Evolutionary conservation across 2,113 vertebrate species (phyloP).

Genomic region (Cephalopholis sonnerati): DNA sequence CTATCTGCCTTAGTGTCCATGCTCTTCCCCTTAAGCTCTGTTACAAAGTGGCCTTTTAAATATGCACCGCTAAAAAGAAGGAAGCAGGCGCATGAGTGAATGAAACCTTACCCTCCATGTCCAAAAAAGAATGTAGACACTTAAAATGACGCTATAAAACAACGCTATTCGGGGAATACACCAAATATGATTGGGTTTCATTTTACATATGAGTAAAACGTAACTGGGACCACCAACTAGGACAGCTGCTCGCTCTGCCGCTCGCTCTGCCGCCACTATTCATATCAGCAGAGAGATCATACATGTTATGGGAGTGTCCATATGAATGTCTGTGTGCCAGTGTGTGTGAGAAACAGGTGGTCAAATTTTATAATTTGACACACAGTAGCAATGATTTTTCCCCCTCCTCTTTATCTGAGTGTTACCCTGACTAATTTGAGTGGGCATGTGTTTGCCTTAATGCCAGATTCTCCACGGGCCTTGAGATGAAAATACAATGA

Average conservation of each 20-base stretch:
- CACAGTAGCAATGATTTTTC: slow-evolving; percentile 68
- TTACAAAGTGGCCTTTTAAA: slow-evolving; percentile 44
- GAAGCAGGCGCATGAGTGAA: slow-evolving; percentile 38
- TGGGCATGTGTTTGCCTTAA: slow-evolving; percentile 65
- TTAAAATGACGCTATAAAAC: slow-evolving; percentile 63
- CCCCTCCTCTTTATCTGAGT: slow-evolving; percentile 29
- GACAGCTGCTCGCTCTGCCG: slow-evolving; percentile 66
- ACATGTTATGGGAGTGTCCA: slow-evolving; percentile 19
- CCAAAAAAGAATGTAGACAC: slow-evolving; percentile 59
- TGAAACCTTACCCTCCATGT: slow-evolving; percentile 49
- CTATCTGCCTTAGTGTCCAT: slow-evolving; percentile 3
- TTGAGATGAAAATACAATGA: slow-evolving; percentile 58
- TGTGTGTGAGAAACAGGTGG: slow-evolving; percentile 70
- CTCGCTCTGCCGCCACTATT: slow-evolving; percentile 5
- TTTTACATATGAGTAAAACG: slow-evolving; percentile 67
- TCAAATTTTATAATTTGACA: slow-evolving; percentile 61
- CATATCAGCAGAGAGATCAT: slow-evolving; percentile 32
- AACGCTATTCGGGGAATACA: slow-evolving; percentile 15
- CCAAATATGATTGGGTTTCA: slow-evolving; percentile 64
- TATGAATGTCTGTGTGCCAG: slow-evolving; percentile 18
- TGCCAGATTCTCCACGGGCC: slow-evolving; percentile 59
- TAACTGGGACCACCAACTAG: slow-evolving; percentile 68
- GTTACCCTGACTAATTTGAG: slow-evolving; percentile 66
- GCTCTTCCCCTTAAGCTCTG: slow-evolving; percentile 24
- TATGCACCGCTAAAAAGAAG: slow-evolving; percentile 26